Percentiles rank a stretch among this genome's conserved stretches.
phyloP scores from a whole-genome alignment of 2,113 vertebrate genomes.

The Rissa tridactyla region DNA sequence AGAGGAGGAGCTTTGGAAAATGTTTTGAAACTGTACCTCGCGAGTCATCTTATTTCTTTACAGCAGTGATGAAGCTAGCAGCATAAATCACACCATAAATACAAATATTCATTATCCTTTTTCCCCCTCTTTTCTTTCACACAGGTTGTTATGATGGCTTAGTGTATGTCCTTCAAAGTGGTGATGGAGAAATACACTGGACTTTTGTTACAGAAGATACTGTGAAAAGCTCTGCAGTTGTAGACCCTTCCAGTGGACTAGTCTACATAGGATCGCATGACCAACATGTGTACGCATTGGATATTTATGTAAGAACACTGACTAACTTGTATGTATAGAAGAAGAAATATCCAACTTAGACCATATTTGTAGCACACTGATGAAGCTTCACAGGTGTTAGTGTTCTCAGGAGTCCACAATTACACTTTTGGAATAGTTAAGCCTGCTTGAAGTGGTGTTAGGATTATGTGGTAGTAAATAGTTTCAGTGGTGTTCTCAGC shows the following conservation, averaged over 20 bases:
- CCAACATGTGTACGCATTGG: conserved; percentile 85
- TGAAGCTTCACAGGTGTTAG: background rate
- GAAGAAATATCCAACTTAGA: background rate
- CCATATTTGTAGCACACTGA: background rate
- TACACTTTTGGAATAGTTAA: background rate
- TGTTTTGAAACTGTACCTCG: background rate
- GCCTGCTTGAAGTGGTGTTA: background rate
- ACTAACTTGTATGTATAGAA: background rate
- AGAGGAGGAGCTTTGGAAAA: background rate
- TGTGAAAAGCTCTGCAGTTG: conserved; percentile 86
- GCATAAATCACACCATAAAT: background rate
- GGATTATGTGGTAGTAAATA: background rate
- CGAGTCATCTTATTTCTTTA: background rate
- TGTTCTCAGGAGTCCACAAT: background rate
- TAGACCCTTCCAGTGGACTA: conserved; percentile 82
- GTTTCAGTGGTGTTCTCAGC: background rate
- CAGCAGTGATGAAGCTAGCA: background rate
- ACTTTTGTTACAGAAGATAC: conserved; percentile 82
- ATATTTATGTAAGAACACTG: conserved; percentile 82
- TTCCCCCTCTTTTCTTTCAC: background rate
- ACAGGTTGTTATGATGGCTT: conserved; percentile 90
- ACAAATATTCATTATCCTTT: background rate
- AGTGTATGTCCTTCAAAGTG: conserved; percentile 83
- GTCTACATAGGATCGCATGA: conserved; percentile 91
- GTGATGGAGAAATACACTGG: conserved; percentile 83